Evolutionary conservation across 2,113 vertebrate species (phyloP), one percentile per base, ranked within the genome.

Genomic region (Istiophorus platypterus): DNA sequence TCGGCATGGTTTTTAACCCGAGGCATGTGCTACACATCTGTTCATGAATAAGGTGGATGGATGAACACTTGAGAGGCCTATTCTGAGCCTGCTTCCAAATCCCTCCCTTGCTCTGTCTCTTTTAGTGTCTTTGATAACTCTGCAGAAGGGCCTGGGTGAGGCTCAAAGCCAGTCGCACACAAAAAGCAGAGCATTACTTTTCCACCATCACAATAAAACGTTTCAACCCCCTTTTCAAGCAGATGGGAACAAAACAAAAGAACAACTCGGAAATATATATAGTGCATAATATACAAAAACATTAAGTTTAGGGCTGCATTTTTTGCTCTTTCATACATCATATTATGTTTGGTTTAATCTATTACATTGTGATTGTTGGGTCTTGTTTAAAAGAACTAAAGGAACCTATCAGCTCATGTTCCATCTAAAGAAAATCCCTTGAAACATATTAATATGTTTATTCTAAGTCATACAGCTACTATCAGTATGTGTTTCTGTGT

Each of bases 11-110:
- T 29, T 63, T 68, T 76, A 71, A 49, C 79, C 26, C 2, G 39
- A 81, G 78, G 78, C 73, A 58, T 68, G n/a, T 49, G 22, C 41
- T 26, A 34, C 82, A 89, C 85, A 85, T 91, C 85, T 88, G 84
- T 67, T 85, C 77, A 75, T 80, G 79, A 86, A 82, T 62, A 68
- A 57, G 11, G 22, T 34, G 18, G 57, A 62, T 31, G 24, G 62
- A 52, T 72, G 71, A 84, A 73, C 42, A 69, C 77, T 86, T 42
- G 68, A 90, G 61, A 49, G 74, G 65, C 66, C 80, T 72, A 22
- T 63, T 78, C 61, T 45, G 56, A 57, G 63, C 63, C 63, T 56
- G 41, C 59, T 70, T 76, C 56, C 37, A 58, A 54, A 74, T 77
- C 65, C 49, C 56, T 42, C 39, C 2, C 18, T 70, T 65, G 22